These are phyloP conservation scores for Drosophila mulleri DNA, from an alignment of 2,888 invertebrate genomes.

Conservation along the genomic window DNA sequence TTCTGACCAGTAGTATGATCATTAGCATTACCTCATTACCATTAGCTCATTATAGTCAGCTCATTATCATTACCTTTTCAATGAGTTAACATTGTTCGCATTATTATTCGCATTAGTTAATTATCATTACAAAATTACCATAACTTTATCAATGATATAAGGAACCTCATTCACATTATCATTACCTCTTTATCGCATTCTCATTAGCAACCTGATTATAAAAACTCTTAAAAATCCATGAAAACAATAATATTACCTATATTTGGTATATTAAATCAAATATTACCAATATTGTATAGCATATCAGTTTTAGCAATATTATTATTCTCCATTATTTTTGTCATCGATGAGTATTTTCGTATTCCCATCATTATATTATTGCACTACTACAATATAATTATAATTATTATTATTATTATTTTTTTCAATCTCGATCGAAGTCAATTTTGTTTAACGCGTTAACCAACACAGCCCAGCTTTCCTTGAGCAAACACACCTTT, in stretches of 20 bases:
- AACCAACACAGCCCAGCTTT: background rate
- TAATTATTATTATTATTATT: no score
- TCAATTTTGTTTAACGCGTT: background rate
- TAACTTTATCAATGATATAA: background rate
- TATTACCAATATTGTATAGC: background rate
- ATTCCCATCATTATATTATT: background rate
- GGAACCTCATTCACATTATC: background rate
- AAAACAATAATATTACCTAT: background rate
- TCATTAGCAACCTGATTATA: background rate
- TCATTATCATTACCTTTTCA: background rate
- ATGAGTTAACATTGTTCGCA: background rate
- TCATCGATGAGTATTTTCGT: background rate
- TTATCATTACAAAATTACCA: background rate
- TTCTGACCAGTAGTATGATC: no score
- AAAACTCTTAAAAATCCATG: no score
- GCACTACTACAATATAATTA: background rate
- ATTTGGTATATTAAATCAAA: background rate
- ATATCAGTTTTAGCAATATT: background rate
- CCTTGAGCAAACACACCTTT: background rate
- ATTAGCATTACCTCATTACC: background rate
- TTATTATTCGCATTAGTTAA: background rate
- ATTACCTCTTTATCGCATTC: background rate
- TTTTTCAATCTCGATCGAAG: background rate
- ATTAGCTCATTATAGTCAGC: background rate
- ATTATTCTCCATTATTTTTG: background rate